phyloP scores from a whole-genome alignment of 2,888 invertebrate genomes.

The Limnephilus rhombicus region DNA sequence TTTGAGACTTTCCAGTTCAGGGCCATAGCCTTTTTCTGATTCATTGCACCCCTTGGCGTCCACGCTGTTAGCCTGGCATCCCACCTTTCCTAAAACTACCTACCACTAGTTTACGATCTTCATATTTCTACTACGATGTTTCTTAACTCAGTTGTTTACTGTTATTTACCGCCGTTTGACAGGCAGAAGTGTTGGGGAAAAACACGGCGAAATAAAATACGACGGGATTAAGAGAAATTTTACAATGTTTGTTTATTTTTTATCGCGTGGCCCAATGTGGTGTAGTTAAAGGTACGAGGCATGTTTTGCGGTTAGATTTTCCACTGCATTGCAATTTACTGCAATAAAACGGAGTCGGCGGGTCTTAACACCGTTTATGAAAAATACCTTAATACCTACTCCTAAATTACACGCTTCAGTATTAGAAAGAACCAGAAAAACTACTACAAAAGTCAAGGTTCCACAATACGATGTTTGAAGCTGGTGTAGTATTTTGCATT shows the following conservation, averaged over 20 bases:
- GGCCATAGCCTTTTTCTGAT: conserved; percentile 7
- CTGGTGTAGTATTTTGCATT: neutral
- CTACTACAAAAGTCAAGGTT: neutral
- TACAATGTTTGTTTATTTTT: neutral
- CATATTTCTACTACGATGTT: conserved; percentile 10
- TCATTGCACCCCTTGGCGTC: conserved; percentile 8
- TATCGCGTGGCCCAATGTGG: neutral
- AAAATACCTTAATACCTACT: neutral
- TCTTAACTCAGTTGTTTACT: conserved; percentile 20
- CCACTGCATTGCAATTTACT: neutral
- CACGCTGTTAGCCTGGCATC: neutral
- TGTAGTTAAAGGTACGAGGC: neutral
- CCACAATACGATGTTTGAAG: neutral
- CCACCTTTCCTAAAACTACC: neutral
- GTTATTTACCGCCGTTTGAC: conserved; percentile 19
- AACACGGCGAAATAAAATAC: conserved; percentile 25
- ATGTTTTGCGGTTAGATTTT: neutral
- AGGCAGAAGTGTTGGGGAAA: neutral
- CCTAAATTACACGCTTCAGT: neutral
- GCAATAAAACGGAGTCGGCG: neutral
- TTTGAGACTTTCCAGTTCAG: neutral
- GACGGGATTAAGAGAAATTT: neutral
- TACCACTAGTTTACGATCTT: neutral
- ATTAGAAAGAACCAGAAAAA: neutral
- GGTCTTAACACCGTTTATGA: neutral